Evolutionary conservation across 2,888 invertebrate species (phyloP).

Genomic region (Pyralis farinalis): DNA sequence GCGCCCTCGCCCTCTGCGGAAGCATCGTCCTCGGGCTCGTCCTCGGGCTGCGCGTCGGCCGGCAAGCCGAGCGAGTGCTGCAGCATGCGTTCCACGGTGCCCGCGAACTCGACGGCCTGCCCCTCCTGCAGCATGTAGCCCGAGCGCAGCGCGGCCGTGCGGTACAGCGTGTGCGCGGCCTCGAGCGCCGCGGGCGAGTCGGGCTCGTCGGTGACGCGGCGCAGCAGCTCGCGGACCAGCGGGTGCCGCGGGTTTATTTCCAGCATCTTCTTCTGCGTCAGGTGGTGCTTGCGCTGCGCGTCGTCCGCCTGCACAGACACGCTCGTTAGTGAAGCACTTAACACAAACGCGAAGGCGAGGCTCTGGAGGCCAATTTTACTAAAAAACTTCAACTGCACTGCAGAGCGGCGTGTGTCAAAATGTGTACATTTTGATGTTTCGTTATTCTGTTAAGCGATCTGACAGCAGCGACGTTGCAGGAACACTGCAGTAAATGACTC

Average conservation of each 20-base stretch:
- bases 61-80: slow-evolving; percentile 88
- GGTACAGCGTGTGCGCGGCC: slow-evolving; percentile 94
- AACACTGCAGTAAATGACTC: too few relatives aligned
- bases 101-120: slow-evolving; percentile 89
- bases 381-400: too few relatives aligned
- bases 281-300: slow-evolving; percentile 92
- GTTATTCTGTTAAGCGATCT: too few relatives aligned
- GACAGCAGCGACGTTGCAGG: too few relatives aligned
- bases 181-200: slow-evolving; percentile 89
- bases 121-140: slow-evolving; percentile 91
- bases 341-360: too few relatives aligned
- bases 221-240: slow-evolving; percentile 92
- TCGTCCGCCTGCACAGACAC: slow-evolving; percentile 92
- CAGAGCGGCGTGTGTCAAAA: too few relatives aligned
- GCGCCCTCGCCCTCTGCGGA: slow-evolving; percentile 12
- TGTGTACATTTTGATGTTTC: too few relatives aligned
- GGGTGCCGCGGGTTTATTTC: slow-evolving; percentile 99
- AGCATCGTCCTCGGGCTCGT: slow-evolving; percentile 19
- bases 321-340: too few relatives aligned
- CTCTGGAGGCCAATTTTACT: too few relatives aligned
- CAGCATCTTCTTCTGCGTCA: slow-evolving; percentile 96
- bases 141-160: slow-evolving; percentile 93
- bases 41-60: slow-evolving; percentile 81
- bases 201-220: slow-evolving; percentile 88
- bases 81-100: slow-evolving; percentile 95